A percentile compares a stretch with the other conserved stretches of the same genome.
Evolutionary conservation across 2,888 invertebrate species (phyloP).

Genomic region (Idaea biselata): DNA sequence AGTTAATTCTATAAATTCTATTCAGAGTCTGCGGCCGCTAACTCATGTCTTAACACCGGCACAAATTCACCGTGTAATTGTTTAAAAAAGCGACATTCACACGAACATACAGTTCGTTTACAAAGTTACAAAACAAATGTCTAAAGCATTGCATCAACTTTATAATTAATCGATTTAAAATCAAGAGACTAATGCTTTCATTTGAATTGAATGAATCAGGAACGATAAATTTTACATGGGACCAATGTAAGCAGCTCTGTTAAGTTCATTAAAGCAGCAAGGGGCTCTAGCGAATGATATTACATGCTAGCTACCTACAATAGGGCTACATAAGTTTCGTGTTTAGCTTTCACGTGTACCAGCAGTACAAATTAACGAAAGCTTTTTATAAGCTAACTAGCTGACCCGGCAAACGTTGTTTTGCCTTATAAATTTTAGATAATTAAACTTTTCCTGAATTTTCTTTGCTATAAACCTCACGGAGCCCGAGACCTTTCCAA

Average conservation of each 20-base stretch:
- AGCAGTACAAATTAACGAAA: too few relatives aligned
- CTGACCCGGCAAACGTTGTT: too few relatives aligned
- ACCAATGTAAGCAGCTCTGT: background rate
- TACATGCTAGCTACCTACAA: background rate
- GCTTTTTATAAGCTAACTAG: too few relatives aligned
- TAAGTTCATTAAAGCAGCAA: background rate
- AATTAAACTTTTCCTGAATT: too few relatives aligned
- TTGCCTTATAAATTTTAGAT: too few relatives aligned
- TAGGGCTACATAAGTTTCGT: background rate
- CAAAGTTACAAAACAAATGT: slow-evolving; percentile 9
- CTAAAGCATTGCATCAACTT: slow-evolving; percentile 12
- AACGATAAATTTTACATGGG: background rate
- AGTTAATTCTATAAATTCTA: background rate
- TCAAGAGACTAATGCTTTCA: background rate
- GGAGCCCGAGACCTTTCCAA: too few relatives aligned
- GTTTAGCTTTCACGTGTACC: background rate
- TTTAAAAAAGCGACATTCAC: background rate
- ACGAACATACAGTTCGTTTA: background rate
- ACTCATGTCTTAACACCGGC: background rate
- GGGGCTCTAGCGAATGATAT: too few relatives aligned
- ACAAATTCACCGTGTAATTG: background rate
- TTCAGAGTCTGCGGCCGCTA: background rate
- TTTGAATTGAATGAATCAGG: background rate
- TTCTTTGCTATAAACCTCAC: too few relatives aligned
- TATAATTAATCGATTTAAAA: slow-evolving; percentile 10